phyloP scores from a whole-genome alignment of 2,113 vertebrate species.

The Bothrops jararaca region DNA sequence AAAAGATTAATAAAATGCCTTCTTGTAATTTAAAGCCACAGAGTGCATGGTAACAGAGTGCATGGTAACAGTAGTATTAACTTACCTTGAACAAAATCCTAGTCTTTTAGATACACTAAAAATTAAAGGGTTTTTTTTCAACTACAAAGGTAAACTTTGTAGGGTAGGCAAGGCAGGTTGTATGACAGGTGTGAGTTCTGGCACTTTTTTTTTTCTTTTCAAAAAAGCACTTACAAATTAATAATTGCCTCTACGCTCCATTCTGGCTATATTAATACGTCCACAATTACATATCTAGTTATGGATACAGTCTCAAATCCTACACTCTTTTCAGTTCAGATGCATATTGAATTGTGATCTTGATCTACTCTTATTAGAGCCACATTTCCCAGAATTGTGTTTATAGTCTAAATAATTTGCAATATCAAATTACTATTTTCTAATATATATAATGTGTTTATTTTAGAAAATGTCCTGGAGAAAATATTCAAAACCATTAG shows the following conservation, averaged over 20 bases:
- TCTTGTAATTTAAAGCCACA: too few species aligned
- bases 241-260: background rate
- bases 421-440: background rate
- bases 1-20: too few species aligned
- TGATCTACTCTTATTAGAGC: background rate
- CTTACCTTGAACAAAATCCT: too few species aligned
- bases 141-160: too few species aligned
- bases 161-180: too few species aligned
- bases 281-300: background rate
- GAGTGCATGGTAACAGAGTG: too few species aligned
- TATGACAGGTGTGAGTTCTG: too few species aligned
- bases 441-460: slow-evolving; percentile 30
- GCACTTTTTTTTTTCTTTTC: too few species aligned
- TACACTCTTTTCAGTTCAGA: background rate
- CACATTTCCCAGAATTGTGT: background rate
- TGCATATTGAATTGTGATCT: background rate
- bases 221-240: too few species aligned
- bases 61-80: too few species aligned
- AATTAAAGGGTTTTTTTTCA: too few species aligned
- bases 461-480: slow-evolving; percentile 67
- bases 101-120: too few species aligned
- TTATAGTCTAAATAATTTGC: background rate
- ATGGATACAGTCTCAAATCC: background rate
- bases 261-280: background rate
- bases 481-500: slow-evolving; percentile 65